phyloP scores from a whole-genome alignment of 2,888 invertebrate genomes.

The Lochmaea crataegi region DNA sequence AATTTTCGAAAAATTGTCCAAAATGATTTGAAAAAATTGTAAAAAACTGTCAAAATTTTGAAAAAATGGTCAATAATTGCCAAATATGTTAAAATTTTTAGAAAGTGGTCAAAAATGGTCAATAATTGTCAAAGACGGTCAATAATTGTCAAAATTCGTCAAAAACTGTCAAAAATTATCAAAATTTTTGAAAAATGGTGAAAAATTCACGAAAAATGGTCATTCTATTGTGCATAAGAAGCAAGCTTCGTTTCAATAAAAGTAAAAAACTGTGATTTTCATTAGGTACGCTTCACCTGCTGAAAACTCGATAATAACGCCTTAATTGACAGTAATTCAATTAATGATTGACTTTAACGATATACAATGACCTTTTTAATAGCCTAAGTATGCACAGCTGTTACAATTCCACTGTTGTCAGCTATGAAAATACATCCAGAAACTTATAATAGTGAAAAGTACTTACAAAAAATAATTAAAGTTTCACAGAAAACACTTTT shows the following conservation, averaged over 20 bases:
- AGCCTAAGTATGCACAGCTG: conserved; percentile 9
- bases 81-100: too few relatives aligned
- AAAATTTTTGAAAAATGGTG: too few relatives aligned
- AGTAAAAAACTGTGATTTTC: background rate
- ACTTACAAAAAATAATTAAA: background rate
- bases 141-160: too few relatives aligned
- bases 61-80: too few relatives aligned
- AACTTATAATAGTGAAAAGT: background rate
- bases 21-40: too few relatives aligned
- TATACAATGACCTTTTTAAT: conserved; percentile 14
- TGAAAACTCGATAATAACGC: background rate
- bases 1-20: too few relatives aligned
- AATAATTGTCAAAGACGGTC: too few relatives aligned
- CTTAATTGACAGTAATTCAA: conserved; percentile 17
- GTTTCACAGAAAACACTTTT: background rate
- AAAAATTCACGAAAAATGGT: too few relatives aligned
- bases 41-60: too few relatives aligned
- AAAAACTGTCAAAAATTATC: too few relatives aligned
- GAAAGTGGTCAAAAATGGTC: too few relatives aligned
- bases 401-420: background rate
- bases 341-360: conserved; percentile 4
- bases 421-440: background rate
- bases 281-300: background rate
- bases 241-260: background rate
- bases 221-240: too few relatives aligned